Evolutionary conservation across 92 coral and sea anemone species (phyloP).

Genomic region (Actinernus sp.): DNA sequence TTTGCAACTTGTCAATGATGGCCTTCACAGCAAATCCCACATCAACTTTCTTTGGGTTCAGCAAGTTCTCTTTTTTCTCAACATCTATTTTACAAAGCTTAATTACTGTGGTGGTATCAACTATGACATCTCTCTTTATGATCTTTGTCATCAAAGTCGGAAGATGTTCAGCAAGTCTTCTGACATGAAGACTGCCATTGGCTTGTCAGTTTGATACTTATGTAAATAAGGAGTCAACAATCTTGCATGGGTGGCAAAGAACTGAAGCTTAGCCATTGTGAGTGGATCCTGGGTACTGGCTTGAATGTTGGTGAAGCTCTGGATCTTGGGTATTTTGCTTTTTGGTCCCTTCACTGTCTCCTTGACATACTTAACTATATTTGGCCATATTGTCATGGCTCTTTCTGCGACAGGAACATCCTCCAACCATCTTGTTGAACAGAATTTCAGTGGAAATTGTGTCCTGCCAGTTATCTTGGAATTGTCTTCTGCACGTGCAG

Average conservation of each 20-base stretch:
- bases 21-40: constrained; percentile 52
- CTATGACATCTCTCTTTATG: constrained; percentile 35
- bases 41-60: constrained; percentile 36
- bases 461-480: constrained; percentile 6
- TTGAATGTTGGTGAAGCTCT: constrained; percentile 37
- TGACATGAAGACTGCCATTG: constrained; percentile 41
- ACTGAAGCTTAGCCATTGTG: constrained; percentile 48
- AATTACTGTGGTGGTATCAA: constrained; percentile 29
- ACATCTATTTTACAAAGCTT: constrained; percentile 1
- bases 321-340: constrained; percentile 39
- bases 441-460: constrained; percentile 59
- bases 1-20: constrained; percentile 47
- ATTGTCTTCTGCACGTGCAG: constrained; percentile 54
- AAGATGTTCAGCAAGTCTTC: constrained; percentile 37
- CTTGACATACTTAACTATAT: constrained; percentile 37
- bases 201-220: constrained; percentile 29
- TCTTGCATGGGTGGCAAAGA: constrained; percentile 61
- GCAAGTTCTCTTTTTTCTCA: background rate
- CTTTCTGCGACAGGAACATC: constrained; percentile 59
- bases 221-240: constrained; percentile 31
- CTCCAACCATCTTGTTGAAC: constrained; percentile 52
- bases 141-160: constrained; percentile 47
- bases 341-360: constrained; percentile 43
- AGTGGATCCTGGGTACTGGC: constrained; percentile 50
- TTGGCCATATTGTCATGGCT: constrained; percentile 53